Conservation (phyloP, 2,113 vertebrate genomes). For the Puma concolor region DNA sequence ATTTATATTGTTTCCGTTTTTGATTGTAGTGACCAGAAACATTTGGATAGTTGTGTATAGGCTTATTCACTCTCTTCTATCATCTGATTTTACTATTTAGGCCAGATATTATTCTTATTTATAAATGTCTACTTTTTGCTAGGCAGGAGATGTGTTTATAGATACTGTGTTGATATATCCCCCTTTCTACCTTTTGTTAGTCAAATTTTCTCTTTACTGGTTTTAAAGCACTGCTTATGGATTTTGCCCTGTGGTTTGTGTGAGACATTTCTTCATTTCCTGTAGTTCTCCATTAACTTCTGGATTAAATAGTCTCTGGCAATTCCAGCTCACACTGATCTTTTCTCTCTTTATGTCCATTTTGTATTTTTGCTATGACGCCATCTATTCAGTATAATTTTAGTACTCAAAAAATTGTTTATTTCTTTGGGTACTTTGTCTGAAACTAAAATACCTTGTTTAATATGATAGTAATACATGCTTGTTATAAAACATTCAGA, state of each 20-base stretch:
- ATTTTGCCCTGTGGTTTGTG: background rate
- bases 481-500: background rate
- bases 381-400: background rate
- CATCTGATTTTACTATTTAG: background rate
- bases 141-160: background rate
- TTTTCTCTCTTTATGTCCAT: background rate
- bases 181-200: background rate
- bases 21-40: background rate
- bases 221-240: background rate
- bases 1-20: background rate
- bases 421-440: slow-evolving; percentile 3
- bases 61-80: background rate
- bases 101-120: background rate
- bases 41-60: background rate
- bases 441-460: background rate
- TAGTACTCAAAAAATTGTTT: background rate
- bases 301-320: background rate
- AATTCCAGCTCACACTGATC: background rate
- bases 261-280: background rate
- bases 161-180: background rate
- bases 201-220: background rate
- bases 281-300: background rate
- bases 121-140: background rate
- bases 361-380: background rate
- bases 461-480: background rate